These are phyloP conservation scores for Ivindomyrus marchei DNA, from an alignment of 2,113 vertebrate species.

Conservation along the genomic window DNA sequence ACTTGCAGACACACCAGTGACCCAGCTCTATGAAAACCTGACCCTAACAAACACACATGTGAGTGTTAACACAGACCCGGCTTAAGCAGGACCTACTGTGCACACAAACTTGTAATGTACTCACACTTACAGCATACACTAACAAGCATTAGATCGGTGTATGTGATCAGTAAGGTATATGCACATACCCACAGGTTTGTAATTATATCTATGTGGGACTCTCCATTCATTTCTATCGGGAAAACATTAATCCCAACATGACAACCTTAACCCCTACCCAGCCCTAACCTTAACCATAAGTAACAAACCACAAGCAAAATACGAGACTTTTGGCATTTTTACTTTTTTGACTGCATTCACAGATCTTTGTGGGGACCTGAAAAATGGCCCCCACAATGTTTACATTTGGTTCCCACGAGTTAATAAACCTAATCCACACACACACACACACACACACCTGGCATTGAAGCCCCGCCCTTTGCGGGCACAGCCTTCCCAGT, in stretches of 20 bases:
- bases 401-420: too few relatives aligned
- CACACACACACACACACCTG: slow-evolving; percentile 60
- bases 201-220: too few relatives aligned
- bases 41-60: not conserved
- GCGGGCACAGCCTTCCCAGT: slow-evolving; percentile 95
- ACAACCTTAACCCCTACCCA: too few relatives aligned
- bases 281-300: too few relatives aligned
- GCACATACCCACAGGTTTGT: not conserved
- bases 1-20: not conserved
- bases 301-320: too few relatives aligned
- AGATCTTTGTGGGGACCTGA: too few relatives aligned
- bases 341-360: too few relatives aligned
- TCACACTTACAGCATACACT: not conserved
- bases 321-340: too few relatives aligned
- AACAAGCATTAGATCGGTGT: not conserved
- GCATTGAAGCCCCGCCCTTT: slow-evolving; percentile 93
- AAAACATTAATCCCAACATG: too few relatives aligned
- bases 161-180: not conserved
- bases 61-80: not conserved
- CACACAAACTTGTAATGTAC: not conserved
- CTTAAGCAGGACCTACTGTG: not conserved
- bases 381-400: too few relatives aligned
- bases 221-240: too few relatives aligned
- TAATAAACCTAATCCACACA: too few relatives aligned
- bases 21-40: not conserved